Base-by-base conservation (phyloP, 2,888 invertebrate species). In the Drosophila peninsularis region DNA sequence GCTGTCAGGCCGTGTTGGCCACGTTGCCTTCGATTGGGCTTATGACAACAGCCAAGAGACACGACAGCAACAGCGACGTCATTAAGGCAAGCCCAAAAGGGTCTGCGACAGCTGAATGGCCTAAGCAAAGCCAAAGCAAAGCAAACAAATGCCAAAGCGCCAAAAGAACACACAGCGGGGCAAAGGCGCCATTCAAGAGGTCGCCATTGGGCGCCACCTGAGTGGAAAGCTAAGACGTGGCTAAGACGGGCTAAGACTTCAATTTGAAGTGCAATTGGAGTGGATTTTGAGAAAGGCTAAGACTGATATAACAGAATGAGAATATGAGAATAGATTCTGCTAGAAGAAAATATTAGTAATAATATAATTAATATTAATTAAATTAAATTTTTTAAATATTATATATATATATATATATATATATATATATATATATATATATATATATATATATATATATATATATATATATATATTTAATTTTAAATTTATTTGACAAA, bases 21-120 rank as follows among this genome's bases (percentile, higher is more conserved):
- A 24, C 27, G 24, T 58, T 70, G 54, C 60, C 21, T 17, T n/a
- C 45, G 45, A 27, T 47, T 77, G 81, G 75, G 88, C 81, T 88
- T 82, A 88, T 82, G 82, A 88, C 88, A 84, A 75, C 60, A 82
- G 68, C 39, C 36, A 57, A 65, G 19, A 42, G 27, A 36, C 56
- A 39, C 55, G 36, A 55, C 55, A 58, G 11, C 61, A 41, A 78
- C 63, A 74, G 37, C 47, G 62, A 57, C 45, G 24, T 27, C 55
- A 71, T 47, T 53, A 54, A 58, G 41, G 55, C 30, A 47, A 21
- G 21, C 52, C 36, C 30, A 37, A 49, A 45, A 52, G 71, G 71
- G 54, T 47, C 36, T 45, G 66, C 67, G 44, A 66, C 53, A n/a
- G 49, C 24, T 49, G 27, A 47, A 63, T n/a, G 44, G 44, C 44